Base-by-base conservation (phyloP, 1,140 invertebrate species). In the Drosophila saltans region DNA sequence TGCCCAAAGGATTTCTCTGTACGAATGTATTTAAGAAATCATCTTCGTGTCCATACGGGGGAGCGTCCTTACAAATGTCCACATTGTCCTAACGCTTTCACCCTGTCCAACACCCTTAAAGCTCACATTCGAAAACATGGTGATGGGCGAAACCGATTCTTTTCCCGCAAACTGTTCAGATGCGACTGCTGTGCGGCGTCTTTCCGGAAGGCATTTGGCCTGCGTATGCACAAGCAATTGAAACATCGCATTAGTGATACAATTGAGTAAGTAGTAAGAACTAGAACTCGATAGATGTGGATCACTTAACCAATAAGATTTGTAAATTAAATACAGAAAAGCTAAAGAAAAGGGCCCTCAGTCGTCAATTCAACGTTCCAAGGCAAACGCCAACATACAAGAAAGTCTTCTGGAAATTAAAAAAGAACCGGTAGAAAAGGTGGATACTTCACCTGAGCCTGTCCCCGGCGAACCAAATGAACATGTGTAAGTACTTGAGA, bases 11-110 rank as follows among this genome's bases (percentile, higher is more conserved):
- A 21, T 2, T 59, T 59, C 24, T 39, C 57, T 36, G 36, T 24
- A 5, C 52, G 45, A n/a, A 30, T 61, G 0, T 76, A 68, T 43
- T 36, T 72, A 10, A 56, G 63, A 2, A 76, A 72, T 11, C 70
- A 76, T n/a, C 28, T 72, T 1, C 69, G 72, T n/a, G n/a, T 30
- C 2, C n/a, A 11, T 28, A 48, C 61, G 9, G 67, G 59, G 4
- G 48, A 52, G 24, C 64, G 45, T 7, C 64, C 61, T 28, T 62
- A 59, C n/a, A 41, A 63, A 3, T 65, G 61, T 28, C 33, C 68
- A 28, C 28, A 26, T 24, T 65, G 30, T 24, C 57, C 57, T 4
- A 59, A 59, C 5, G 36, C 57, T 4, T 59, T 40, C 21, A 40
- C 57, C 8, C 10, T 40, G 57, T 24, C 57, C 16, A 59, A 39